Conservation (phyloP, 2,113 vertebrate species). For the Sclerurus mexicanus region DNA sequence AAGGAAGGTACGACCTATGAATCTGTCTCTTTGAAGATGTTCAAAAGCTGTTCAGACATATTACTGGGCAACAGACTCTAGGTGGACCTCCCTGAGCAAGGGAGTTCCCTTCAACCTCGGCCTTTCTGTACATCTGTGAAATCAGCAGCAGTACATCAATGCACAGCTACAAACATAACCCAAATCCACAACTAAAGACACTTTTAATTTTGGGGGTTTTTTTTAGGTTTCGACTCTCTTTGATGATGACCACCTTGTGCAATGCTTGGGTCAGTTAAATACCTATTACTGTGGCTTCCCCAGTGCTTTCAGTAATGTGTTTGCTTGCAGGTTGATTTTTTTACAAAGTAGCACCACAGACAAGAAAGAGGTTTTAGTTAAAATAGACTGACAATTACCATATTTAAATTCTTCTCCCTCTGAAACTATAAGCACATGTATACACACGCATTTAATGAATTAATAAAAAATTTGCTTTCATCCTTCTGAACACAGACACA, state of each 20-base stretch:
- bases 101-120: rapidly evolving
- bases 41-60: not conserved
- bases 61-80: not conserved
- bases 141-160: not conserved
- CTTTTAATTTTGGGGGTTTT: rapidly evolving
- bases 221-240: not conserved
- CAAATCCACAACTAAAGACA: not conserved
- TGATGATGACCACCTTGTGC: not conserved
- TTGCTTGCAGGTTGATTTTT: not conserved
- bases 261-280: not conserved
- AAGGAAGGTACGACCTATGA: not conserved
- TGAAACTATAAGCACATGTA: not conserved
- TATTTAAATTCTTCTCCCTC: not conserved
- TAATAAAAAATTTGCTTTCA: not conserved
- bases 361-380: not conserved
- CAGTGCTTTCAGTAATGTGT: not conserved
- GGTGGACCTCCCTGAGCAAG: not conserved
- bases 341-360: not conserved
- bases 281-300: not conserved
- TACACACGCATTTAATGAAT: not conserved
- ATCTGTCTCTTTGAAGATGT: not conserved
- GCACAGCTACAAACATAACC: not conserved
- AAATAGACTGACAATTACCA: not conserved
- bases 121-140: not conserved
- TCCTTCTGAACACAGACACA: not conserved